Evolutionary conservation across 2,113 vertebrate genomes (phyloP).

Genomic region (Anoplopoma fimbria): DNA sequence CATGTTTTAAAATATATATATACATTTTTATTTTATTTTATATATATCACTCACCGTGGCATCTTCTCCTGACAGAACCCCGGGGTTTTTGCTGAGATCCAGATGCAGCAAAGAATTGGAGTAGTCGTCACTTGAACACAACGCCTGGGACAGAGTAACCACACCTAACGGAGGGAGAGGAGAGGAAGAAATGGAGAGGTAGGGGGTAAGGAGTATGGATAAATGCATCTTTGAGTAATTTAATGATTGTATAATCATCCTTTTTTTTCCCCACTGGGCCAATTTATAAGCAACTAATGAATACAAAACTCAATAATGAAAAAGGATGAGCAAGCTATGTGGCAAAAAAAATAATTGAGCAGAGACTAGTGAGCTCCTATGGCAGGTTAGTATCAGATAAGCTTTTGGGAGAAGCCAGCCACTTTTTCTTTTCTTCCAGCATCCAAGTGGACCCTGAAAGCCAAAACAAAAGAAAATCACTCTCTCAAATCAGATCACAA

Average conservation of each 20-base stretch:
- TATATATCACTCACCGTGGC: constrained; percentile 86
- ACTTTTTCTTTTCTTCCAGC: not conserved
- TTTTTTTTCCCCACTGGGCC: not conserved
- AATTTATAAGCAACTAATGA: constrained; percentile 37
- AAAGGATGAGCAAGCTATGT: not conserved
- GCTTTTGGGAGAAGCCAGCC: constrained; percentile 22
- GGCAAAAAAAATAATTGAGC: constrained; percentile 18
- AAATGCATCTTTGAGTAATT: constrained; percentile 13
- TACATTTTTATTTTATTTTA: not conserved
- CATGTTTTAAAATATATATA: no score
- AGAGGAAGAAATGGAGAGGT: not conserved
- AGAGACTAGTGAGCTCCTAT: constrained; percentile 2
- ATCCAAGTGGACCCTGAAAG: constrained; percentile 39
- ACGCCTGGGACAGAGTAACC: constrained; percentile 89
- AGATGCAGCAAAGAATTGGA: constrained; percentile 91
- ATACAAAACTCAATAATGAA: constrained; percentile 10
- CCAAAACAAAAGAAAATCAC: constrained; percentile 36
- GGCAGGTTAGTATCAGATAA: constrained; percentile 18
- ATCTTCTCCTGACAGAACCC: constrained; percentile 90
- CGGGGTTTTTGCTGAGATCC: constrained; percentile 92
- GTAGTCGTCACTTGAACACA: constrained; percentile 90
- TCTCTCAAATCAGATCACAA: constrained; percentile 64
- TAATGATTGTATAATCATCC: constrained; percentile 4
- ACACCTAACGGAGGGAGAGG: constrained; percentile 81
- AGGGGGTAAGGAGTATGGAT: not conserved